Conservation (phyloP, 2,888 invertebrate species). For the Scaptomyza flava region DNA sequence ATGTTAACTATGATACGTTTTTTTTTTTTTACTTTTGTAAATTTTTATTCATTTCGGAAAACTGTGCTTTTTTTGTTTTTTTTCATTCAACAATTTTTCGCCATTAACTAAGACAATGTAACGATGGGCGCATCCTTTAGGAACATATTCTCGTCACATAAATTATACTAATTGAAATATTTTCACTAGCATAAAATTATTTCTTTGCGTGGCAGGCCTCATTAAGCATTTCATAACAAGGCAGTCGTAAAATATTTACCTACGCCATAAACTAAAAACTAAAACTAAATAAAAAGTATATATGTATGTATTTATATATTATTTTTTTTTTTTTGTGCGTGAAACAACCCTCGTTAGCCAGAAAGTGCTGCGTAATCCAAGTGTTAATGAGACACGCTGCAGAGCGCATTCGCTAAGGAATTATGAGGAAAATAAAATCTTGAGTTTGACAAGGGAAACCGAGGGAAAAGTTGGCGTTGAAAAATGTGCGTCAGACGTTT, state of each 20-base stretch:
- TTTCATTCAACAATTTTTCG: neutral
- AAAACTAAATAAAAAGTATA: neutral
- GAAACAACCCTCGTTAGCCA: slow-evolving; percentile 48
- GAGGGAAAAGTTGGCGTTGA: slow-evolving; percentile 46
- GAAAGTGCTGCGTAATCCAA: slow-evolving; percentile 57
- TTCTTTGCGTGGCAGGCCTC: slow-evolving; percentile 48
- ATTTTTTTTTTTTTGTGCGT: slow-evolving; percentile 23
- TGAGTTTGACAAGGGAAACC: slow-evolving; percentile 25
- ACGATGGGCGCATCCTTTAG: no score
- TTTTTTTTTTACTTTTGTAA: no score
- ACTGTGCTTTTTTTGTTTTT: neutral
- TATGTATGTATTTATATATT: slow-evolving; percentile 17
- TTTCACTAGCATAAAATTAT: slow-evolving; percentile 50
- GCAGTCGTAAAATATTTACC: slow-evolving; percentile 44
- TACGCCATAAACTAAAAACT: slow-evolving; percentile 32
- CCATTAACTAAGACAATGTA: no score
- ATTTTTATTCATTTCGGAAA: no score
- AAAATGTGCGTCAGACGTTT: slow-evolving; percentile 68
- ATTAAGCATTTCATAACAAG: slow-evolving; percentile 71
- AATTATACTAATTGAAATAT: slow-evolving; percentile 73
- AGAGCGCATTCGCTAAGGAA: slow-evolving; percentile 23
- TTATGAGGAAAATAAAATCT: slow-evolving; percentile 60
- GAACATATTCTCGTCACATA: slow-evolving; percentile 49
- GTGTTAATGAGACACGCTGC: slow-evolving; percentile 73
- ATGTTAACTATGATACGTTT: no score